Conservation (phyloP, 2,888 invertebrate species). For the Pollenia labialis region DNA sequence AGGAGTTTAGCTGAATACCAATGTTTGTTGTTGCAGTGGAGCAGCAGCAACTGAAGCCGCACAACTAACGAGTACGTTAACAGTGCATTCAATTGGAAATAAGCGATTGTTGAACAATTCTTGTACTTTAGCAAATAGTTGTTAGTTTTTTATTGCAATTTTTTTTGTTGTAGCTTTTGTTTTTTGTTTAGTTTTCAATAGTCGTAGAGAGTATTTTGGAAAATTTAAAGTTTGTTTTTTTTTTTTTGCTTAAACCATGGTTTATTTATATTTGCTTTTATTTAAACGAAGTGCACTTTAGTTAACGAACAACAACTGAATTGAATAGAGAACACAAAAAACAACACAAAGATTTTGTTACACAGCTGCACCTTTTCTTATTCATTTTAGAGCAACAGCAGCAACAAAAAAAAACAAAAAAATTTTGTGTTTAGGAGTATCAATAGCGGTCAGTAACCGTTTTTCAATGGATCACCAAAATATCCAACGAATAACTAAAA, state of each 20-base stretch:
- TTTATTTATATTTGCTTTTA: conserved; percentile 59
- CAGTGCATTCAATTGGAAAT: conserved; percentile 71
- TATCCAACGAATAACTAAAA: conserved; percentile 50
- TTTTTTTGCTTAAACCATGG: conserved; percentile 35
- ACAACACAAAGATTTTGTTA: conserved; percentile 62
- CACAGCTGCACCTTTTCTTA: conserved; percentile 72
- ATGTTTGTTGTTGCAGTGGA: conserved; percentile 27
- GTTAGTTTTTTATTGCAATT: conserved; percentile 2
- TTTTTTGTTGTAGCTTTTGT: conserved; percentile 20
- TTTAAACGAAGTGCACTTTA: conserved; percentile 65
- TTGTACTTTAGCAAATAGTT: conserved; percentile 61
- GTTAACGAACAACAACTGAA: conserved; percentile 40
- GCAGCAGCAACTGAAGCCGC: neutral
- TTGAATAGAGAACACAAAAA: conserved; percentile 14
- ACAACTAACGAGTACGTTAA: conserved; percentile 53
- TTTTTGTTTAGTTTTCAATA: conserved; percentile 44
- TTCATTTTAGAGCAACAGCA: conserved; percentile 57
- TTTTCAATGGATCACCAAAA: conserved; percentile 67
- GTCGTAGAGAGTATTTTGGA: conserved; percentile 55
- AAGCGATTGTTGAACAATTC: conserved; percentile 71
- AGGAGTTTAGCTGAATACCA: conserved; percentile 60
- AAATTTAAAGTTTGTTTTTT: conserved; percentile 43
- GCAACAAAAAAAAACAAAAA: conserved; percentile 19
- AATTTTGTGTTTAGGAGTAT: conserved; percentile 41
- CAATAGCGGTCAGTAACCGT: conserved; percentile 71